Evolutionary conservation across 2,797 vertebrate genomes (phyloP).

Genomic region (Echiichthys vipera): DNA sequence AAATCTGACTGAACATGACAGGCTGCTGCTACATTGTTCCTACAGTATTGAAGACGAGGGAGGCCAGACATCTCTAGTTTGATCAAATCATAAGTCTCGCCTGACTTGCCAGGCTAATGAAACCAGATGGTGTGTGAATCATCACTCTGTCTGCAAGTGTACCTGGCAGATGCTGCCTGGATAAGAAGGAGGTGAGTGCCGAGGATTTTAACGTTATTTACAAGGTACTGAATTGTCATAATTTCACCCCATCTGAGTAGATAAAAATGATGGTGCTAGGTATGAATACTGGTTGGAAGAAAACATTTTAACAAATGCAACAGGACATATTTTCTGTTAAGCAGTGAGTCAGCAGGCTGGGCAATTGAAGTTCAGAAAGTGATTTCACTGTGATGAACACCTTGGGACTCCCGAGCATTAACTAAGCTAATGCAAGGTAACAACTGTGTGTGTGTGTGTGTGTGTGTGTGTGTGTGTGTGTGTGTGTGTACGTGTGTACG

Average conservation of each 20-base stretch:
- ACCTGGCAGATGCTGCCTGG: constrained; percentile 88
- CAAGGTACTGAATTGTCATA: neutral
- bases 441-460: neutral
- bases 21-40: constrained; percentile 1
- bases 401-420: neutral
- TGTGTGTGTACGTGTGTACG: too few relatives aligned
- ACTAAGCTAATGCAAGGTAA: neutral
- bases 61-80: constrained; percentile 23
- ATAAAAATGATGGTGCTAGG: neutral
- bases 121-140: constrained; percentile 53
- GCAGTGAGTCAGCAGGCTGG: constrained; percentile 20
- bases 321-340: constrained; percentile 8
- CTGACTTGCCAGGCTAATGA: constrained; percentile 44
- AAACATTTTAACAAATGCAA: constrained; percentile 19
- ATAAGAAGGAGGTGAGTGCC: constrained; percentile 89
- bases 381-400: neutral
- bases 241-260: constrained; percentile 22
- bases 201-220: constrained; percentile 82
- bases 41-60: neutral
- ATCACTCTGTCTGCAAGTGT: constrained; percentile 37
- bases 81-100: constrained; percentile 43
- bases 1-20: constrained; percentile 18
- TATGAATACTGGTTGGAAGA: constrained; percentile 2
- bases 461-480: neutral
- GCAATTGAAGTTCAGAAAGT: neutral